These are phyloP conservation scores for Tolmerus cingulatus DNA, from an alignment of 2,888 invertebrate species.

Conservation along the genomic window DNA sequence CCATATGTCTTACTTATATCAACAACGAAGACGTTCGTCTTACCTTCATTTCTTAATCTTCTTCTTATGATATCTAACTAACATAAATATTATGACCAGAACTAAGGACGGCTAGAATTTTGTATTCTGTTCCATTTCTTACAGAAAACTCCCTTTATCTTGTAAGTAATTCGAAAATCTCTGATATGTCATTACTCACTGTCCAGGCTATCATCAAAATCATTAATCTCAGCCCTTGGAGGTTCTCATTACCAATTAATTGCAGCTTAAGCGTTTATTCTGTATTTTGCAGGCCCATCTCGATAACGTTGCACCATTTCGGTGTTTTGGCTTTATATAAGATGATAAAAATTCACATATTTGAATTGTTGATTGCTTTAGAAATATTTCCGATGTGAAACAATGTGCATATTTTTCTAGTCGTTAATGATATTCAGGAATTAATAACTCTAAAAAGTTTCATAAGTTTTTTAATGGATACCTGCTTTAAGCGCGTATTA, in stretches of 20 bases:
- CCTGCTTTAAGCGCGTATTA: neutral
- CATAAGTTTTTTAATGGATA: neutral
- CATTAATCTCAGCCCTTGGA: neutral
- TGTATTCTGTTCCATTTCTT: neutral
- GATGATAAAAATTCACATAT: neutral
- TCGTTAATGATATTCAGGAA: neutral
- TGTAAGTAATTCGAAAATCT: neutral
- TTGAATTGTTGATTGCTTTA: neutral
- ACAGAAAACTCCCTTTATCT: neutral
- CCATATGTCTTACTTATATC: neutral
- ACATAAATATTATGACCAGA: neutral
- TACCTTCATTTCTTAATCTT: neutral
- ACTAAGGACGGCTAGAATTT: neutral
- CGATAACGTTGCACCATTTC: neutral
- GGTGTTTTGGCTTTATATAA: neutral
- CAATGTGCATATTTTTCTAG: neutral
- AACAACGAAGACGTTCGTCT: too few relatives aligned
- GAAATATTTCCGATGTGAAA: neutral
- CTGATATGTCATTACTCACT: neutral
- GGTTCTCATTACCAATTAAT: neutral
- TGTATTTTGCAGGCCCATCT: neutral
- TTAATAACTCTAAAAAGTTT: neutral
- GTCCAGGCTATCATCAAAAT: neutral
- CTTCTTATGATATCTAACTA: neutral
- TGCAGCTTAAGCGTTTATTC: neutral